These are phyloP conservation scores for Ptychodera flava DNA, from an alignment of 35 echinoderm and acorn worm species.

Conservation along the genomic window DNA sequence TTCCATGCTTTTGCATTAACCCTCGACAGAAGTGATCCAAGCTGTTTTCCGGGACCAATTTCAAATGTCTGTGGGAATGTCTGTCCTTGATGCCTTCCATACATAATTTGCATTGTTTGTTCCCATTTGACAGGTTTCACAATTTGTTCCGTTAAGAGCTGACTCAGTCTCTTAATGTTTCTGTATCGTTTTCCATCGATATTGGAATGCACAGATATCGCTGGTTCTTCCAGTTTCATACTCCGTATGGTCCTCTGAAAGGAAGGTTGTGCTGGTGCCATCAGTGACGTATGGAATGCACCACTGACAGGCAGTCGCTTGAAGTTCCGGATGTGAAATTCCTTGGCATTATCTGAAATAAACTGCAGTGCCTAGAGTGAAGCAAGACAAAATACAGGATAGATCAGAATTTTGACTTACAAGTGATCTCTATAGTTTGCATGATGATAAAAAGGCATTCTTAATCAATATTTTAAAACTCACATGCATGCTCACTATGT, in stretches of 20 bases:
- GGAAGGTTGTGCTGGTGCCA: conserved; percentile 59
- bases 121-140: conserved; percentile 80
- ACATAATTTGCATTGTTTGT: conserved; percentile 87
- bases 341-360: conserved; percentile 59
- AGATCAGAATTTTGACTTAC: too few species aligned
- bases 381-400: conserved; percentile 3
- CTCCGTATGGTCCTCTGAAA: conserved; percentile 27
- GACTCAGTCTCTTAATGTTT: conserved; percentile 42
- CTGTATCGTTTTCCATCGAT: conserved; percentile 56
- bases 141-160: conserved; percentile 48
- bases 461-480: too few species aligned
- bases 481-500: too few species aligned
- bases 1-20: conserved; percentile 65
- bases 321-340: conserved; percentile 32
- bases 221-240: conserved; percentile 54
- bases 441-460: too few species aligned
- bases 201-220: conserved; percentile 75
- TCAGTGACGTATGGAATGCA: conserved; percentile 86
- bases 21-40: conserved; percentile 55
- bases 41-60: conserved; percentile 84
- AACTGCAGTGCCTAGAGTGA: conserved; percentile 60
- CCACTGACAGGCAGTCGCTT: conserved; percentile 76
- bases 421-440: too few species aligned
- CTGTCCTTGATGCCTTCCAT: conserved; percentile 41
- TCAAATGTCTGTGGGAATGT: conserved; percentile 70